Conservation (phyloP, 2,888 invertebrate genomes). For the Heliconius charithonia region DNA sequence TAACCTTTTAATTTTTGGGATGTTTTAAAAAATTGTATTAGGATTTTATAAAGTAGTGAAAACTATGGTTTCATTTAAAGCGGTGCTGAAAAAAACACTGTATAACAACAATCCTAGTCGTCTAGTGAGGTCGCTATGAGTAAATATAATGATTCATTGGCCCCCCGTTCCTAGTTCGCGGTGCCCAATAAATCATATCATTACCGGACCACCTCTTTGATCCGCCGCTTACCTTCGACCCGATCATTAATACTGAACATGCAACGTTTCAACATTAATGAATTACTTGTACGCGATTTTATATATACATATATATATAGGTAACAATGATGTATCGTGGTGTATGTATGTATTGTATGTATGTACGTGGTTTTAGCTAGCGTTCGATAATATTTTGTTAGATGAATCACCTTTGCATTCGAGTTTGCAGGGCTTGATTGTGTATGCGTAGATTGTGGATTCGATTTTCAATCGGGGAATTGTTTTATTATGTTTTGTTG, state of each 20-base stretch:
- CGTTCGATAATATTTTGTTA: constrained; percentile 17
- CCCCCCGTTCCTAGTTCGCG: constrained; percentile 45
- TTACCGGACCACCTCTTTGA: constrained; percentile 65
- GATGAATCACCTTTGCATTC: constrained; percentile 5
- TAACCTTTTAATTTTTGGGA: too few relatives aligned
- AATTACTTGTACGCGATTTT: constrained; percentile 58
- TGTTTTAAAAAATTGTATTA: too few relatives aligned
- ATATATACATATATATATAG: constrained; percentile 21
- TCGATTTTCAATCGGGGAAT: not conserved
- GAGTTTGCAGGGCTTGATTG: not conserved
- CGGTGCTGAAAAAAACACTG: too few relatives aligned
- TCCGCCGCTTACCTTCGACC: constrained; percentile 81
- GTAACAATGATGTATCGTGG: constrained; percentile 35
- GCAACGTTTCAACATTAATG: constrained; percentile 68
- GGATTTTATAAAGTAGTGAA: too few relatives aligned
- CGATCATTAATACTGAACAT: constrained; percentile 65
- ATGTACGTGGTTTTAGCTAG: constrained; percentile 23
- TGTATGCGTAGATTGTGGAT: not conserved
- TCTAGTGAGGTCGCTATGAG: constrained; percentile 59
- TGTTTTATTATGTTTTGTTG: too few relatives aligned
- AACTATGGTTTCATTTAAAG: too few relatives aligned
- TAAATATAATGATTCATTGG: constrained; percentile 59
- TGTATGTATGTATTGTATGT: not conserved
- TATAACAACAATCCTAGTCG: constrained; percentile 32
- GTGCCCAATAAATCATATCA: constrained; percentile 52